Evolutionary conservation across 2,888 invertebrate species (phyloP), one percentile per base, ranked within the genome.

Genomic region (Lasioglossum leucozonium): DNA sequence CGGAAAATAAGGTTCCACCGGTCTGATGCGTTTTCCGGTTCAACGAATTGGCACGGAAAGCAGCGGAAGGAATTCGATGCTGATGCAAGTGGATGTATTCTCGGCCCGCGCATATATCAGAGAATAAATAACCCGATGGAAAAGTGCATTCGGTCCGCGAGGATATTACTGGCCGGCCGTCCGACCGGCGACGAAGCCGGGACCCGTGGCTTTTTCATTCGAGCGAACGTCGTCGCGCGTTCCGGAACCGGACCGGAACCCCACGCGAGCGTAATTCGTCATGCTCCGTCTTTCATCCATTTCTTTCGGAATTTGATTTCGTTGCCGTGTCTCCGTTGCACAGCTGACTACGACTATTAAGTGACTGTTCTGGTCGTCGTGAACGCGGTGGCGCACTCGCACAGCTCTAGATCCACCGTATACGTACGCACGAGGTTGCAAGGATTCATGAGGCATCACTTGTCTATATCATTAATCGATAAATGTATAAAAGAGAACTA

Each of bases 31-130:
- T 87, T 87, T 85, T 85, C 85, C 79, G 77, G 82, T 82, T 79
- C 79, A 79, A 77, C 85, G 86, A 85, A 86, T 86, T 81, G 85
- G 81, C 85, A 86, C 85, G 86, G 82, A 78, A 58, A 75, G 81
- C 71, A 78, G 44, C 72, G 81, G 77, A 78, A 77, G 81, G 55
- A 84, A 84, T 85, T 72, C 78, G 81, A 81, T 84, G 85, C 76
- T 76, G 86, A 85, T 87, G 86, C 79, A 67, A 74, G 86, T 80
- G 75, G 79, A 82, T 80, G 77, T 85, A 71, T 76, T 71, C 81
- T 69, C 34, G 85, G 67, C 62, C 67, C 69, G 76, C 76, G 87
- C 83, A 86, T 86, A 83, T 79, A 80, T 79, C 79, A 62, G 76
- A 62, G 78, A 86, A 83, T 87, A 87, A 86, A 86, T 86, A 86